phyloP scores from a whole-genome alignment of 2,797 vertebrate species.

The Pseudochirops corinnae region DNA sequence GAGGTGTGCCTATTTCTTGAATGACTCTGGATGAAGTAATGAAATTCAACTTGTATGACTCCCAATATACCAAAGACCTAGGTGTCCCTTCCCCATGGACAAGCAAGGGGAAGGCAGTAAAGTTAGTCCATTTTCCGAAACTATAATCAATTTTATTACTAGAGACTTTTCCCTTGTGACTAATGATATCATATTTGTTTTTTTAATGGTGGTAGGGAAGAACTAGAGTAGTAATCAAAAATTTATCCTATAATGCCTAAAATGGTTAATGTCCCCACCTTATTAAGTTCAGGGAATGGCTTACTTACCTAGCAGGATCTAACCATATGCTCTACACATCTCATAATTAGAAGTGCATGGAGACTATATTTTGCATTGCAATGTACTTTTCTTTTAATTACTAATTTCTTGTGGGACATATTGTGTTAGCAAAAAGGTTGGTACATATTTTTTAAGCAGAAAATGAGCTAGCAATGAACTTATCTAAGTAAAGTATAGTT shows the following conservation, averaged over 20 bases:
- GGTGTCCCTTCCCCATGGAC: not conserved
- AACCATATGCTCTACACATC: not conserved
- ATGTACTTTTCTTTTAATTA: constrained; percentile 13
- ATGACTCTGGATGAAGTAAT: not conserved
- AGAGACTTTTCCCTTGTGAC: not conserved
- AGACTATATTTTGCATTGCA: not conserved
- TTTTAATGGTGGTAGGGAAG: not conserved
- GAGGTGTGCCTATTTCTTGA: not conserved
- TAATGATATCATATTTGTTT: not conserved
- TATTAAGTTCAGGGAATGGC: not conserved
- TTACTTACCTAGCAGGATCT: not conserved
- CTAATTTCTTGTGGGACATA: constrained; percentile 16
- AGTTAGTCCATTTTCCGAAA: constrained; percentile 23
- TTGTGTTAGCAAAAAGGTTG: not conserved
- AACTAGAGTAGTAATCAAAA: not conserved
- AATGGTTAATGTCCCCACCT: not conserved
- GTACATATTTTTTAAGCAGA: not conserved
- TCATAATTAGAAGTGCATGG: not conserved
- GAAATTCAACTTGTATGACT: not conserved
- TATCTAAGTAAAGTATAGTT: not conserved
- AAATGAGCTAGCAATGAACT: constrained; percentile 19
- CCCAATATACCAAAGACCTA: not conserved
- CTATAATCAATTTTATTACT: constrained; percentile 9
- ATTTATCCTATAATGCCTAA: not conserved
- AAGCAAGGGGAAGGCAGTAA: not conserved